These are phyloP conservation scores for Gortyna flavago DNA, from an alignment of 2,888 invertebrate species.

Conservation along the genomic window DNA sequence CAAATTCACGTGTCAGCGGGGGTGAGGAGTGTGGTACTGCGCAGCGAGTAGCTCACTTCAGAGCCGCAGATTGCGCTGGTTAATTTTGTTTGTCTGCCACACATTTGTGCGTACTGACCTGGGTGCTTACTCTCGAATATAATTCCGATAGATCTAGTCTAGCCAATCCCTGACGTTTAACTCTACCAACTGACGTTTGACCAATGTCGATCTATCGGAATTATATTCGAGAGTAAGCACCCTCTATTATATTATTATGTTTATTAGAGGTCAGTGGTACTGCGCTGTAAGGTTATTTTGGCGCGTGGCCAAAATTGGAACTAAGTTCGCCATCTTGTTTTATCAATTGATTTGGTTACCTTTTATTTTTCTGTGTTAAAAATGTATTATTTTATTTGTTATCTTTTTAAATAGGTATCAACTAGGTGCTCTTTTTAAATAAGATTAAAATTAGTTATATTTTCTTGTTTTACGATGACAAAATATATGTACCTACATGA, in stretches of 20 bases:
- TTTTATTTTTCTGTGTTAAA: slow-evolving; percentile 8
- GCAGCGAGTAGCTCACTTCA: background rate
- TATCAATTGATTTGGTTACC: background rate
- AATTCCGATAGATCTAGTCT: too few relatives aligned
- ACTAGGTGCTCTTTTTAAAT: background rate
- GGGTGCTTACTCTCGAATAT: too few relatives aligned
- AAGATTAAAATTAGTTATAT: slow-evolving; percentile 10
- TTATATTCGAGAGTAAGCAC: too few relatives aligned
- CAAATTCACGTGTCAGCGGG: background rate
- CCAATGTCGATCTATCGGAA: too few relatives aligned
- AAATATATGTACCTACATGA: slow-evolving; percentile 22
- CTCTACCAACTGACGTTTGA: too few relatives aligned
- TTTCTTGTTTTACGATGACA: slow-evolving; percentile 22
- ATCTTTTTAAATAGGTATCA: background rate
- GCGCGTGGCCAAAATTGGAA: background rate
- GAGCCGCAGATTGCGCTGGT: background rate
- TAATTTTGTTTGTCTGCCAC: background rate
- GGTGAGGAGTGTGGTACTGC: background rate
- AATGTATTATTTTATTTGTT: slow-evolving; percentile 7
- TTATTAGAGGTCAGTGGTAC: too few relatives aligned
- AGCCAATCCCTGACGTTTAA: too few relatives aligned
- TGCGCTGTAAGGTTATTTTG: background rate
- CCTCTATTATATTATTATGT: too few relatives aligned
- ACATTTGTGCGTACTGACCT: background rate
- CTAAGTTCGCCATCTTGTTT: background rate